Evolutionary conservation across 2,888 invertebrate species (phyloP).

Genomic region (Drosophila suboccidentalis): DNA sequence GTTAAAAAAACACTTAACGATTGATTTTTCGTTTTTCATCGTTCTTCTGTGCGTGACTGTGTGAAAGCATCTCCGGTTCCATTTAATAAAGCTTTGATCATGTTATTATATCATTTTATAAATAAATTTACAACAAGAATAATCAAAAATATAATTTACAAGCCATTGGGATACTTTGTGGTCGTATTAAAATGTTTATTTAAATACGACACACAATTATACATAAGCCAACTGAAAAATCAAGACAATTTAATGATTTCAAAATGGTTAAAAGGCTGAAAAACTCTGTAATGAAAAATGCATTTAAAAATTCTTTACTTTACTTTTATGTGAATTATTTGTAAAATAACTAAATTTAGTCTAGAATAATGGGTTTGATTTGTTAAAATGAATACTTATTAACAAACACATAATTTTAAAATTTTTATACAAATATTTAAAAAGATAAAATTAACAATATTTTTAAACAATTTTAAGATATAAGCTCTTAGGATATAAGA

Average conservation of each 20-base stretch:
- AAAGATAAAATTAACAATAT: no score
- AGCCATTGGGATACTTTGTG: no score
- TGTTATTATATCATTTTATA: background rate
- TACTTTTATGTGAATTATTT: background rate
- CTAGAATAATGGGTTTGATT: no score
- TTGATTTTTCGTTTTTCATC: constrained; percentile 16
- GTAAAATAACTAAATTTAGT: no score
- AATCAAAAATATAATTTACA: background rate
- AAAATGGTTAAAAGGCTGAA: background rate
- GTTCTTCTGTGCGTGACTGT: background rate
- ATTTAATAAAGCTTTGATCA: background rate
- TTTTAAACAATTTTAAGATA: no score
- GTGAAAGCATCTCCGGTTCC: background rate
- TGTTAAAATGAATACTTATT: no score
- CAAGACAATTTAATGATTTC: constrained; percentile 1
- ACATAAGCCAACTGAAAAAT: background rate
- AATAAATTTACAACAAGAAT: background rate
- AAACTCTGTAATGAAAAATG: background rate
- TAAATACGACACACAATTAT: background rate
- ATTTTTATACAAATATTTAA: no score
- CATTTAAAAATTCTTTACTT: background rate
- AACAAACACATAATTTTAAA: no score
- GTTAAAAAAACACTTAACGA: constrained; percentile 31
- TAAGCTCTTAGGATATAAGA: no score
- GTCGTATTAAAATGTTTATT: no score